Conservation (phyloP, 1,140 invertebrate species). For the Periplaneta americana region DNA sequence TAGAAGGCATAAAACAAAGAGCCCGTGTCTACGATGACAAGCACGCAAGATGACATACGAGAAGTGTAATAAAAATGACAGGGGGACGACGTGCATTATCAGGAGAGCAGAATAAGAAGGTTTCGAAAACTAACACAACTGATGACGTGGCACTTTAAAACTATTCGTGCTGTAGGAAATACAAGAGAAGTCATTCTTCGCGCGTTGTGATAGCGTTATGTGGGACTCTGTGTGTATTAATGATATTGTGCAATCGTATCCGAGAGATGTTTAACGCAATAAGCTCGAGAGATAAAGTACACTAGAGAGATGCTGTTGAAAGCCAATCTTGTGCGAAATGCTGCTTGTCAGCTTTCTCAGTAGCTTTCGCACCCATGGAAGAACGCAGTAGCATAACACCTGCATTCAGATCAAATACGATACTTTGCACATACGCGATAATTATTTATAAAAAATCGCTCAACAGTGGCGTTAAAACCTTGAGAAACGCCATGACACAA, state of each 20-base stretch:
- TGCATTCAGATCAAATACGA: neutral
- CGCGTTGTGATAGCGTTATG: neutral
- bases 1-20: neutral
- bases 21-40: neutral
- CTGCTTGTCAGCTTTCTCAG: neutral
- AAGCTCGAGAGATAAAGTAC: neutral
- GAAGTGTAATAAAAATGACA: neutral
- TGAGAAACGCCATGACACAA: no score
- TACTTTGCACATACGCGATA: neutral
- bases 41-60: neutral
- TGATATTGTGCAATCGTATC: neutral
- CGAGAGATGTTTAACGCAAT: neutral
- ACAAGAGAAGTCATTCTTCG: neutral
- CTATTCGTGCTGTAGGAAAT: neutral
- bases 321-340: neutral
- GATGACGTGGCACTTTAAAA: neutral
- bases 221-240: neutral
- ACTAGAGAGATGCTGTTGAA: neutral
- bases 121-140: neutral
- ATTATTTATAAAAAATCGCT: neutral
- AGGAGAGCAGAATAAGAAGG: neutral
- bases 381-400: neutral
- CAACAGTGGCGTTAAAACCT: neutral
- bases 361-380: neutral
- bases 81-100: neutral